A percentile compares a stretch with the other conserved stretches of the same genome.
These are phyloP conservation scores for Amphiprion percula DNA, from an alignment of 2,113 vertebrate genomes.

Conservation along the genomic window DNA sequence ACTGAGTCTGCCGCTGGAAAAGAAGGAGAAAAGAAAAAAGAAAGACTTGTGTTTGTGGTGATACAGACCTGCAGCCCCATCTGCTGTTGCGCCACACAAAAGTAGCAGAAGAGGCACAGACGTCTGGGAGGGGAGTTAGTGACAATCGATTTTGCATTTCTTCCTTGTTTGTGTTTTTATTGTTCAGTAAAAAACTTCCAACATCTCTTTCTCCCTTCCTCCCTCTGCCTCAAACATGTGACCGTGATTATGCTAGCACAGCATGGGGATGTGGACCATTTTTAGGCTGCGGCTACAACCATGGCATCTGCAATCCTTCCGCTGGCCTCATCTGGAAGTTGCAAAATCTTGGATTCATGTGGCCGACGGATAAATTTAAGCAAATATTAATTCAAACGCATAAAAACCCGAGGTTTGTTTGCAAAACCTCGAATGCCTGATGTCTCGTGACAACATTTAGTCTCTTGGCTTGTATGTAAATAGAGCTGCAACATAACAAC, in stretches of 20 bases:
- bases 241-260: slow-evolving; percentile 76
- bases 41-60: slow-evolving; percentile 16
- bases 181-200: slow-evolving; percentile 38
- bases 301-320: slow-evolving; percentile 75
- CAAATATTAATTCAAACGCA: slow-evolving; percentile 52
- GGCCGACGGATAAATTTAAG: slow-evolving; percentile 46
- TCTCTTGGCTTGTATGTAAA: slow-evolving; percentile 2
- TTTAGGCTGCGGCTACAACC: slow-evolving; percentile 75
- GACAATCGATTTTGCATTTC: slow-evolving; percentile 29
- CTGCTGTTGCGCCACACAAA: slow-evolving; percentile 75
- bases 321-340: slow-evolving; percentile 74
- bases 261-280: slow-evolving; percentile 77
- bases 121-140: slow-evolving; percentile 43
- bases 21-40: slow-evolving; percentile 34
- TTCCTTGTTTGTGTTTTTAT: slow-evolving; percentile 33
- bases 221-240: slow-evolving; percentile 68
- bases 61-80: slow-evolving; percentile 77
- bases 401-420: slow-evolving; percentile 41
- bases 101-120: slow-evolving; percentile 45
- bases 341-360: slow-evolving; percentile 61
- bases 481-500: slow-evolving; percentile 27
- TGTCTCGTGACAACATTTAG: background rate
- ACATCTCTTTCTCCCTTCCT: slow-evolving; percentile 28
- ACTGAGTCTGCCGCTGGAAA: slow-evolving; percentile 64
- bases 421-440: background rate